Evolutionary conservation across 2,888 invertebrate species (phyloP), one percentile per base, ranked within the genome.

Genomic region (Ormyrus rosae): DNA sequence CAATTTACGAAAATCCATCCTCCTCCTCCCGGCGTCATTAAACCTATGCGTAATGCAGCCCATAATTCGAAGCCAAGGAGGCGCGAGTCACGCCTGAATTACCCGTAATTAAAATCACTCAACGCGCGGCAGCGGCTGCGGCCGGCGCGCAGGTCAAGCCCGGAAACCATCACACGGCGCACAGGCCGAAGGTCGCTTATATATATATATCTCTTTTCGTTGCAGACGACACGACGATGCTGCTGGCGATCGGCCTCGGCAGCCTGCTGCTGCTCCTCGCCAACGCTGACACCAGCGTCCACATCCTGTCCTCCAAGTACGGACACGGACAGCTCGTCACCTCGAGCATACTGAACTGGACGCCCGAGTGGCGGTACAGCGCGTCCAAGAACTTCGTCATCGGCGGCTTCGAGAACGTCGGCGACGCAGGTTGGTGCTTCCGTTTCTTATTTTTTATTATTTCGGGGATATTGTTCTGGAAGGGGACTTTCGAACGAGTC

Each of bases 271-370:
- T 84, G 50, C 71, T 82, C 8, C 58, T 81, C 19, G 83, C 81
- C 45, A 79, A 83, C 13, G 88, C 87, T 11, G 91, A 92, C 84
- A 89, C 88, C 84, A 88, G 90, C 68, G 92, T 92, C 46, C 88
- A 91, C 85, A 89, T 92, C 81, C 84, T 87, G 45, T 90, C 90
- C 8, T 85, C 79, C 6, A 70, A 85, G 78, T 87, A 87, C 71
- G 81, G 71, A 10, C 74, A 82, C 70, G 80, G 94, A 81, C 96
- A 96, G 90, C 92, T 94, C 77, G 92, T 96, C 74, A 96, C 96
- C 5, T 97, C 96, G 7, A 96, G 95, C 86, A 96, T 96, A 0
- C 92, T 96, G 72, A 93, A 93, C 87, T 97, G 96, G 96, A 92
- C 95, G 72, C 93, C 93, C 0, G 91, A 91, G 69, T 91, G 91